Percentiles rank a stretch among this genome's conserved stretches.
These are phyloP conservation scores for Prolemur simus DNA, from an alignment of 2,113 vertebrate species.

Conservation along the genomic window DNA sequence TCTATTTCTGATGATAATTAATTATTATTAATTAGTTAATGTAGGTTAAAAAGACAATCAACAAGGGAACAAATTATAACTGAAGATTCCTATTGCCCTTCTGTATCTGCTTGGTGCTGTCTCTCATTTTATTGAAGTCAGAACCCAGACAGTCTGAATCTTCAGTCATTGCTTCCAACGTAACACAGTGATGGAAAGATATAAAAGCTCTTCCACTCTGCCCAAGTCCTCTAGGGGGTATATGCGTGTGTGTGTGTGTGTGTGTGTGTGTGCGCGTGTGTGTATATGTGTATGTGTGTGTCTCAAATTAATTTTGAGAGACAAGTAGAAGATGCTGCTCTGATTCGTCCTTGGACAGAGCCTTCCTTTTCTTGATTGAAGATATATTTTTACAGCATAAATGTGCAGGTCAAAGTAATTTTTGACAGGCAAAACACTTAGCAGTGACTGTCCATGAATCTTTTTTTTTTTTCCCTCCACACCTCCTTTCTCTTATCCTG, in stretches of 20 bases:
- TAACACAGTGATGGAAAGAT: not conserved
- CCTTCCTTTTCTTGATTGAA: conserved; percentile 65
- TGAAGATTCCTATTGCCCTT: not conserved
- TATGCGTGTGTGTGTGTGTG: not conserved
- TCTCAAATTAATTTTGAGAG: conserved; percentile 76
- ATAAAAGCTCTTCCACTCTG: not conserved
- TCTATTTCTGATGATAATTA: not conserved
- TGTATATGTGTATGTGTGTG: not conserved
- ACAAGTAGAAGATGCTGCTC: conserved; percentile 56
- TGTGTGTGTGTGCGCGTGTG: not conserved
- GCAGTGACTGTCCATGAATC: conserved; percentile 29
- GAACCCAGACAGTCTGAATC: not conserved
- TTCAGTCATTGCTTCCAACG: accelerated
- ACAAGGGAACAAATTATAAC: not conserved
- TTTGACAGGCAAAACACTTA: conserved; percentile 61
- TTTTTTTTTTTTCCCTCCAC: not conserved
- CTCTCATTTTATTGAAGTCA: not conserved
- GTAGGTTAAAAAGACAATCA: not conserved
- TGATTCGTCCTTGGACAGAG: conserved; percentile 73
- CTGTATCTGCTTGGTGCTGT: not conserved
- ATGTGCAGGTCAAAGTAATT: conserved; percentile 57
- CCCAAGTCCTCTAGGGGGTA: not conserved
- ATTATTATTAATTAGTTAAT: not conserved
- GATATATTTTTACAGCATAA: conserved; percentile 74
- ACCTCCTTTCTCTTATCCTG: not conserved